These are phyloP conservation scores for Antitype chi DNA, from an alignment of 2,888 invertebrate species.

Conservation along the genomic window DNA sequence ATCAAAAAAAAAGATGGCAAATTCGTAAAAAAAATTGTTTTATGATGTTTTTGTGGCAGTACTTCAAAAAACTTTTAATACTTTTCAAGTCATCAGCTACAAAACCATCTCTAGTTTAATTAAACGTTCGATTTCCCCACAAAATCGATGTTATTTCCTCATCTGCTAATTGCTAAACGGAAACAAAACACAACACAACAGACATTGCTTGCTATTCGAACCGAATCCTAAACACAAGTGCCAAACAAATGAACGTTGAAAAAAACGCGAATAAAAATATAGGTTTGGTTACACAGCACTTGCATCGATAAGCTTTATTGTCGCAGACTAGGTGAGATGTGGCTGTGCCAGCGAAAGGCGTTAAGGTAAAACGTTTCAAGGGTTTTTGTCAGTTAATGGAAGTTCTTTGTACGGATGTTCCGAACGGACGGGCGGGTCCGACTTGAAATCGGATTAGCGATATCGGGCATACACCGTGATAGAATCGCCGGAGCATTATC, in stretches of 20 bases:
- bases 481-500: constrained; percentile 81
- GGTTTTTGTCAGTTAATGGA: constrained; percentile 88
- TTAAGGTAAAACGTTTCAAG: constrained; percentile 78
- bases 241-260: constrained; percentile 41
- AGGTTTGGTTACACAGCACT: constrained; percentile 43
- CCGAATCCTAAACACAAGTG: constrained; percentile 31
- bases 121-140: not conserved
- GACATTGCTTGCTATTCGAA: not conserved
- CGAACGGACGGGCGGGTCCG: constrained; percentile 81
- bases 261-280: constrained; percentile 51
- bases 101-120: not conserved
- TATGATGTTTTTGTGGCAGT: not conserved
- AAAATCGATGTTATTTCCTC: constrained; percentile 8
- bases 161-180: not conserved
- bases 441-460: constrained; percentile 87
- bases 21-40: not conserved
- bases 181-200: constrained; percentile 7
- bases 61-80: not conserved
- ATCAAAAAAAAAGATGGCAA: not conserved
- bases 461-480: constrained; percentile 85
- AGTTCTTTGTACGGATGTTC: constrained; percentile 89
- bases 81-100: not conserved
- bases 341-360: constrained; percentile 69
- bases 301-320: constrained; percentile 70
- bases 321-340: constrained; percentile 69